phyloP scores from a whole-genome alignment of 2,888 invertebrate genomes.

The Endomychus coccineus region DNA sequence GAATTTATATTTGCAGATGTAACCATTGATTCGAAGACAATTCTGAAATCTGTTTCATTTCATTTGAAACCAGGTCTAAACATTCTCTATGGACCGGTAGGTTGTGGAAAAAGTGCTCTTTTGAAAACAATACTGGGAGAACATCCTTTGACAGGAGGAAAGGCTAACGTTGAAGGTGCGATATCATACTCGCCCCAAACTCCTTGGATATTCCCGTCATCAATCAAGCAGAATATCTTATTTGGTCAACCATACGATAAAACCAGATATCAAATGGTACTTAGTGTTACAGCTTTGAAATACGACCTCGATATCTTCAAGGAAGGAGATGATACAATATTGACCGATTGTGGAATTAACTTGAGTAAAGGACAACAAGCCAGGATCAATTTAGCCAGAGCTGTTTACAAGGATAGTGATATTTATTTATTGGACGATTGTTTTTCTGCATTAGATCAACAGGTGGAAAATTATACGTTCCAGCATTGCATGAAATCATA shows the following conservation, averaged over 20 bases:
- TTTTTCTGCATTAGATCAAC: conserved; percentile 11
- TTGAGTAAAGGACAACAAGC: conserved; percentile 17
- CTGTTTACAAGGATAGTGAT: conserved; percentile 15
- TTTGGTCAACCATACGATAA: conserved; percentile 40
- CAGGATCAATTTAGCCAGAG: conserved; percentile 16
- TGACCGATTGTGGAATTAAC: conserved; percentile 14
- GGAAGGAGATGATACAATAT: conserved; percentile 32
- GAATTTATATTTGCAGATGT: conserved; percentile 23
- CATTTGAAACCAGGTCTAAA: conserved; percentile 43
- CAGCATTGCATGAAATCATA: conserved; percentile 20
- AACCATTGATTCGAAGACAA: conserved; percentile 26
- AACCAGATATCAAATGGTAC: conserved; percentile 51
- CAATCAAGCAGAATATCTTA: conserved; percentile 19
- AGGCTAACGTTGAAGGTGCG: conserved; percentile 22
- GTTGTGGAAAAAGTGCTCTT: conserved; percentile 53
- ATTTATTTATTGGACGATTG: conserved; percentile 17
- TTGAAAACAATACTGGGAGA: conserved; percentile 42
- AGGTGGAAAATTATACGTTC: conserved; percentile 12
- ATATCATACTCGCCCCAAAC: conserved; percentile 14
- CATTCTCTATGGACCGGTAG: conserved; percentile 58
- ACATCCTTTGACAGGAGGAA: conserved; percentile 36
- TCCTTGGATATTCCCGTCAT: conserved; percentile 17
- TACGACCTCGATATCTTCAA: conserved; percentile 47
- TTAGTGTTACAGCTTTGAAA: conserved; percentile 56
- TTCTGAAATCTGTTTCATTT: conserved; percentile 43